Conservation (phyloP, 1,140 invertebrate species). For the Chironomus striatipennis region DNA sequence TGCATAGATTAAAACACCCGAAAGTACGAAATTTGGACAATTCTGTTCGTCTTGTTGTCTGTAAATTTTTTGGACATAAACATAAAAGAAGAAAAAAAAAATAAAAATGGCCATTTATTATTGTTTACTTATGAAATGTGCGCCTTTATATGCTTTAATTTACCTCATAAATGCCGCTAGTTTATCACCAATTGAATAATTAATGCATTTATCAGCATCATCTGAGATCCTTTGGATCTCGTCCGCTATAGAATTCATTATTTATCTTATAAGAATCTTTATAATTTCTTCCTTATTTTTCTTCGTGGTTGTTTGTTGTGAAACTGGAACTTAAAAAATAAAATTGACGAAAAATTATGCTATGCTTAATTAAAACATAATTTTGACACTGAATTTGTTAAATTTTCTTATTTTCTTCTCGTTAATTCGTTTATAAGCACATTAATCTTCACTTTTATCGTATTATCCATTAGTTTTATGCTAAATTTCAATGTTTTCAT, state of each 20-base stretch:
- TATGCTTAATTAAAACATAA: too few relatives aligned
- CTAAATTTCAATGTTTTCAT: too few relatives aligned
- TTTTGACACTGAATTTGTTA: too few relatives aligned
- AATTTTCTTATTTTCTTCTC: too few relatives aligned
- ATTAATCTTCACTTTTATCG: too few relatives aligned
- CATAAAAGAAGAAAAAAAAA: not conserved
- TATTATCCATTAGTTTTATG: too few relatives aligned
- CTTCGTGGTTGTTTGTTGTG: too few relatives aligned
- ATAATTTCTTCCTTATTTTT: too few relatives aligned
- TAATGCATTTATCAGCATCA: slow-evolving; percentile 16
- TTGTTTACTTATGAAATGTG: slow-evolving; percentile 6
- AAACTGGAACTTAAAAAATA: too few relatives aligned
- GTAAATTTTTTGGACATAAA: not conserved
- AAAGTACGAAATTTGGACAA: not conserved
- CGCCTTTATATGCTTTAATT: not conserved
- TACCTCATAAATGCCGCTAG: not conserved
- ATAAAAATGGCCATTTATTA: not conserved
- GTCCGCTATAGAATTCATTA: not conserved
- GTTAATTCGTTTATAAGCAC: too few relatives aligned
- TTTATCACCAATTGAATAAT: slow-evolving; percentile 7
- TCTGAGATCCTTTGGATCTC: not conserved
- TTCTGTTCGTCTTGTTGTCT: not conserved
- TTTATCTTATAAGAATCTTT: not conserved
- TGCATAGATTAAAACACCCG: slow-evolving; percentile 3
- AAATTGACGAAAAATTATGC: too few relatives aligned